Conservation (phyloP, 2,113 vertebrate species). For the Sclerurus mexicanus region DNA sequence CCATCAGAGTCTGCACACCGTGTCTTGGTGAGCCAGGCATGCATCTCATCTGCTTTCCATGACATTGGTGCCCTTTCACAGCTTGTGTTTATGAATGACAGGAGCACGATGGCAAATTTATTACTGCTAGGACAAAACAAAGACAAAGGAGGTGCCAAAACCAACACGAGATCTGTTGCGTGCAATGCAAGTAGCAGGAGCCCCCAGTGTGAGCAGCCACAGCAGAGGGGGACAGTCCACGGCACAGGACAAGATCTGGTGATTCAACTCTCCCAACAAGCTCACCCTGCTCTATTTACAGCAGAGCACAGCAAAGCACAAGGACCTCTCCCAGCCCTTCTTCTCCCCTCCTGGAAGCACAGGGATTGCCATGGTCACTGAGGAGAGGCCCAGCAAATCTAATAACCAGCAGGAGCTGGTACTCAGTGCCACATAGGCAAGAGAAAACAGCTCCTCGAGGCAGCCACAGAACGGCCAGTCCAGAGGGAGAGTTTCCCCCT, state of each 20-base stretch:
- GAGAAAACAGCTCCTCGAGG: background rate
- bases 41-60: background rate
- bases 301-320: background rate
- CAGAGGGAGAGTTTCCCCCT: background rate
- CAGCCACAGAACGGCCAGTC: background rate
- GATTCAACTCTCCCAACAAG: background rate
- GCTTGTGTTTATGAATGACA: background rate
- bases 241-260: background rate
- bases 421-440: background rate
- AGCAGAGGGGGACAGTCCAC: too few relatives aligned
- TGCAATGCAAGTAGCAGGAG: background rate
- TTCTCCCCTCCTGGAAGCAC: background rate
- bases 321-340: background rate
- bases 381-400: background rate
- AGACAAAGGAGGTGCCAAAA: background rate
- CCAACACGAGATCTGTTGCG: background rate
- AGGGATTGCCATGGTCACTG: background rate
- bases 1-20: background rate
- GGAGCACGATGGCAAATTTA: background rate
- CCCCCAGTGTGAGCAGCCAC: background rate
- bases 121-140: background rate
- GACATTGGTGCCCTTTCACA: background rate
- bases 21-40: background rate
- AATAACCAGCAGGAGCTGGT: background rate
- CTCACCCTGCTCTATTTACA: background rate